These are phyloP conservation scores for Oscheius sp. DNA, from an alignment of 1,140 invertebrate genomes.

Conservation along the genomic window DNA sequence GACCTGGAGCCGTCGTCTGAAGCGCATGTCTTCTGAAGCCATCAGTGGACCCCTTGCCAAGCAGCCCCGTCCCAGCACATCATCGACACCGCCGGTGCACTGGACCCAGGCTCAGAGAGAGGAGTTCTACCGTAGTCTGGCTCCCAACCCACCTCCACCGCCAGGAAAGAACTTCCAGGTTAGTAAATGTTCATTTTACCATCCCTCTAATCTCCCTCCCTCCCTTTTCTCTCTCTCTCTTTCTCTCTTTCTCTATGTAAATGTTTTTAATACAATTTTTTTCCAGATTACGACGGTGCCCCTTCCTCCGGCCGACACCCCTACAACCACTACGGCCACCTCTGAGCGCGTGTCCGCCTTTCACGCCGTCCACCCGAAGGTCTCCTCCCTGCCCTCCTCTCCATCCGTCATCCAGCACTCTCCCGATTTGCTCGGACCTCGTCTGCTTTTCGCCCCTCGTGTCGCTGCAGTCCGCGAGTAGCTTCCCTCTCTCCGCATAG, in stretches of 20 bases:
- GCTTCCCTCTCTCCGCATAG: not conserved
- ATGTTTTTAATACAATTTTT: not conserved
- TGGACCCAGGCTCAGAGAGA: constrained; percentile 1
- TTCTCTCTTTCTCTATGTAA: too few relatives aligned
- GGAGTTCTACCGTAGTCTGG: constrained; percentile 21
- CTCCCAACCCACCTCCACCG: constrained; percentile 15
- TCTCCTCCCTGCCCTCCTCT: not conserved
- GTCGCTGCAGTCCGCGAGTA: not conserved
- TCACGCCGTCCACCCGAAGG: constrained; percentile 8
- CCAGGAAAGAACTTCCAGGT: constrained; percentile 36
- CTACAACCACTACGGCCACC: constrained; percentile 10
- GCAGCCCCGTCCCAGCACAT: constrained; percentile 3
- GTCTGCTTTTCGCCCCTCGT: not conserved
- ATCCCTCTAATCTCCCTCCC: too few relatives aligned
- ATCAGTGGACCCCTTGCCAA: constrained; percentile 12
- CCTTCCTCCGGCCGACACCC: constrained; percentile 5
- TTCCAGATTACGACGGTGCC: constrained; percentile 25
- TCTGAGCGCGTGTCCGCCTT: constrained; percentile 11
- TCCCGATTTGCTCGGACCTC: not conserved
- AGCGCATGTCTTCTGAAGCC: constrained; percentile 15
- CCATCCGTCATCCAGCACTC: constrained; percentile 4
- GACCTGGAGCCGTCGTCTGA: constrained; percentile 43
- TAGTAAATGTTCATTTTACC: not conserved
- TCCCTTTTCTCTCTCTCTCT: too few relatives aligned
- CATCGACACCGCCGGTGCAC: constrained; percentile 7